Conservation (phyloP, 2,888 invertebrate species). For the Bedellia somnulentella region DNA sequence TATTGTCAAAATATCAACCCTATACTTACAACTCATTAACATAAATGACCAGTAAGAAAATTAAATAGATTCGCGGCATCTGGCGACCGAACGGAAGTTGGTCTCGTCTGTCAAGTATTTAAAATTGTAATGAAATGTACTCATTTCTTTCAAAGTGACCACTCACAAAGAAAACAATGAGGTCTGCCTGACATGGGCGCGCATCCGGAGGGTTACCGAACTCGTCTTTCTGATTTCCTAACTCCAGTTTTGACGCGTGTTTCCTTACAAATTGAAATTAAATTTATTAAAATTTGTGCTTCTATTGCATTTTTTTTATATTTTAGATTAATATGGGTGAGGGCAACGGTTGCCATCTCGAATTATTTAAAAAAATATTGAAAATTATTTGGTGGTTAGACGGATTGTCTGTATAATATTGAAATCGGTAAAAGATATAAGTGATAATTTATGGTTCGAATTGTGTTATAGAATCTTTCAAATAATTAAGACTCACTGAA, state of each 20-base stretch:
- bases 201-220: slow-evolving; percentile 42
- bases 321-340: too few relatives aligned
- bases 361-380: too few relatives aligned
- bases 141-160: slow-evolving; percentile 48
- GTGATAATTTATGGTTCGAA: too few relatives aligned
- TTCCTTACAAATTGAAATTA: background rate
- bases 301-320: background rate
- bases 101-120: slow-evolving; percentile 53
- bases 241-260: slow-evolving; percentile 9
- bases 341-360: too few relatives aligned
- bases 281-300: background rate
- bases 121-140: slow-evolving; percentile 49
- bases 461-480: too few relatives aligned
- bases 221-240: slow-evolving; percentile 23
- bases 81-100: slow-evolving; percentile 50
- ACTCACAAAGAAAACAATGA: slow-evolving; percentile 50
- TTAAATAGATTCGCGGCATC: slow-evolving; percentile 37
- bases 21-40: slow-evolving; percentile 6
- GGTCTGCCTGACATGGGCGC: slow-evolving; percentile 28
- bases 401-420: too few relatives aligned
- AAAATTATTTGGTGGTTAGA: too few relatives aligned
- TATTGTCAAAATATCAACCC: slow-evolving; percentile 5
- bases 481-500: too few relatives aligned
- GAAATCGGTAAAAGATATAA: too few relatives aligned
- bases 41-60: slow-evolving; percentile 12